Percentiles rank a stretch among this genome's conserved stretches.
Evolutionary conservation across 2,888 invertebrate species (phyloP).

Genomic region (Thereva nobilitata): DNA sequence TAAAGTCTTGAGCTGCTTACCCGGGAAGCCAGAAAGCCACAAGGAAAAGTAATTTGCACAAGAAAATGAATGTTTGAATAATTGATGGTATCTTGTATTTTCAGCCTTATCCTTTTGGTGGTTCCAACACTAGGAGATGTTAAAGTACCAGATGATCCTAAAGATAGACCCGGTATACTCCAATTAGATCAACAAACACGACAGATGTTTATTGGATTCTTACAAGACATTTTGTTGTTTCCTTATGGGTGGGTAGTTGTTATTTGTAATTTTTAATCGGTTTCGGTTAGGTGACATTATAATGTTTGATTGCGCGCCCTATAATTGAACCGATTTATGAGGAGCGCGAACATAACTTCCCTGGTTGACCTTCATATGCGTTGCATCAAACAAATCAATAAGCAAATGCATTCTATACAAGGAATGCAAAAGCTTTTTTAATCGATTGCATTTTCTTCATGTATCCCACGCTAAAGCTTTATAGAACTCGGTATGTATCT

Average conservation of each 20-base stretch:
- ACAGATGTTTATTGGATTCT: conserved; percentile 67
- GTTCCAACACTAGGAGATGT: conserved; percentile 79
- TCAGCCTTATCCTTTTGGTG: conserved; percentile 76
- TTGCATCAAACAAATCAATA: too few relatives aligned
- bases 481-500: too few relatives aligned
- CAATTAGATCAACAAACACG: conserved; percentile 70
- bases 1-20: conserved; percentile 73
- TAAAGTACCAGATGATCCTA: conserved; percentile 64
- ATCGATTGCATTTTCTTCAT: too few relatives aligned
- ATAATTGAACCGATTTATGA: too few relatives aligned
- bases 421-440: too few relatives aligned
- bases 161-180: conserved; percentile 66
- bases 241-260: conserved; percentile 74
- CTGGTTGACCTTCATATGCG: too few relatives aligned
- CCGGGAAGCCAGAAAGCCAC: conserved; percentile 79
- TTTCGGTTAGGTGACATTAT: background rate
- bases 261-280: conserved; percentile 21
- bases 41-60: conserved; percentile 68
- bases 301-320: background rate
- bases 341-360: too few relatives aligned
- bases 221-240: conserved; percentile 80
- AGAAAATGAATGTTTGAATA: background rate
- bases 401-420: too few relatives aligned
- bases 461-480: too few relatives aligned
- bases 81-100: conserved; percentile 46